Evolutionary conservation across 2,797 vertebrate species (phyloP).

Genomic region (Morelia viridis): DNA sequence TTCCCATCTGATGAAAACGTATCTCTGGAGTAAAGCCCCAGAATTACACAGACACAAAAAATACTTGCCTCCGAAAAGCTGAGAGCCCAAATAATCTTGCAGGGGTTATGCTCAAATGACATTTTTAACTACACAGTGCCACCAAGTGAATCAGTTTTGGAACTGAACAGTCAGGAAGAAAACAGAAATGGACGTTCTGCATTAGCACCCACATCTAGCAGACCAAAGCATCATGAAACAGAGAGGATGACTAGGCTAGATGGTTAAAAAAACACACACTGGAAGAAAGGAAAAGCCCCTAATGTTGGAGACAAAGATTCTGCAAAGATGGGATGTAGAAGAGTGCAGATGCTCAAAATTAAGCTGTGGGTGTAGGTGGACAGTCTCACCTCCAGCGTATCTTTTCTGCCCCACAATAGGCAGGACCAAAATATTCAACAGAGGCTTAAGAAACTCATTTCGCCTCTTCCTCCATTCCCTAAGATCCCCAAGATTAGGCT

Average conservation of each 20-base stretch:
- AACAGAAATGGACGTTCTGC: background rate
- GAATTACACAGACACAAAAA: background rate
- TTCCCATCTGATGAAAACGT: background rate
- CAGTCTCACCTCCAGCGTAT: too few relatives aligned
- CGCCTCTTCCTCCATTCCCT: too few relatives aligned
- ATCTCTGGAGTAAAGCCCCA: background rate
- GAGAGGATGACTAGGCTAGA: background rate
- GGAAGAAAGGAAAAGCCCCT: too few relatives aligned
- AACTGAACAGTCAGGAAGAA: conserved; percentile 32
- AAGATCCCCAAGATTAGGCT: too few relatives aligned
- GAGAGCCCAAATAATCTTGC: background rate
- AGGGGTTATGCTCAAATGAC: background rate
- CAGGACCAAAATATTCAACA: too few relatives aligned
- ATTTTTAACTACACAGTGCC: conserved; percentile 63
- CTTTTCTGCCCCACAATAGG: too few relatives aligned
- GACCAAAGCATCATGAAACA: background rate
- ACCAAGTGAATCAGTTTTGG: conserved; percentile 44
- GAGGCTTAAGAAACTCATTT: too few relatives aligned
- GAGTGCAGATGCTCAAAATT: background rate
- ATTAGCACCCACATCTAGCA: background rate
- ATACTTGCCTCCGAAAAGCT: background rate
- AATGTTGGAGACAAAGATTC: background rate
- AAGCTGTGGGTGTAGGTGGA: background rate
- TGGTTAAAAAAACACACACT: background rate
- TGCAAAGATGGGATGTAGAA: background rate